phyloP scores from a whole-genome alignment of 1,140 invertebrate species.

The Lordiphosa mommai region DNA sequence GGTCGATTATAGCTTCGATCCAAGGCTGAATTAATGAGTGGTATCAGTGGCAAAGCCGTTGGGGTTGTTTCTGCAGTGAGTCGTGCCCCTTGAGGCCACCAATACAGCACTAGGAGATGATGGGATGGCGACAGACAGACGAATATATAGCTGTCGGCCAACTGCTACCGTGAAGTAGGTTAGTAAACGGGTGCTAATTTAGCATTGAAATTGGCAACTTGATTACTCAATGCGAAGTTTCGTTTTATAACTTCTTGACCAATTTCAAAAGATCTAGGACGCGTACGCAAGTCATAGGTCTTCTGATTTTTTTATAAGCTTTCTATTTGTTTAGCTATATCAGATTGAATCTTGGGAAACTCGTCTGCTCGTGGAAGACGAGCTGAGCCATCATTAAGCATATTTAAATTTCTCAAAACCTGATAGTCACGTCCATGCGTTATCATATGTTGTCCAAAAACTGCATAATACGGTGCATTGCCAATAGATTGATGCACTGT shows the following conservation, averaged over 20 bases:
- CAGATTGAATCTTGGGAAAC: not conserved
- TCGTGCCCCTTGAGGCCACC: too few species aligned
- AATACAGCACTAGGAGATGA: too few species aligned
- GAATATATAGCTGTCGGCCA: too few species aligned
- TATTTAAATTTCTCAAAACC: not conserved
- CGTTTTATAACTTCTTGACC: slow-evolving; percentile 1
- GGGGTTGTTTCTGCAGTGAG: too few species aligned
- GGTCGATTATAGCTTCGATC: too few species aligned
- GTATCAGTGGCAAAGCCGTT: too few species aligned
- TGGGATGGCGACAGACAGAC: too few species aligned
- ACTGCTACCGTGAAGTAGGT: too few species aligned
- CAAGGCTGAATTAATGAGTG: too few species aligned
- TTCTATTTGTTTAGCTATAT: not conserved
- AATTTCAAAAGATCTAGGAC: not conserved
- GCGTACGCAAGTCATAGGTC: not conserved
- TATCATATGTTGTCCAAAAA: slow-evolving; percentile 15
- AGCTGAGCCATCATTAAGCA: not conserved
- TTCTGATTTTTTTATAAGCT: slow-evolving; percentile 3
- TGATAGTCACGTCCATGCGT: slow-evolving; percentile 4
- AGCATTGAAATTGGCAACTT: slow-evolving; percentile 1
- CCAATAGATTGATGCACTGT: slow-evolving; percentile 10
- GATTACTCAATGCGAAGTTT: too few species aligned
- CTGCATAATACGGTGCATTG: slow-evolving; percentile 1
- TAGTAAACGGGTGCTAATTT: slow-evolving; percentile 6
- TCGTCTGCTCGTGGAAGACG: not conserved